Evolutionary conservation across 2,797 vertebrate genomes (phyloP).

Genomic region (Crocidura indochinensis): DNA sequence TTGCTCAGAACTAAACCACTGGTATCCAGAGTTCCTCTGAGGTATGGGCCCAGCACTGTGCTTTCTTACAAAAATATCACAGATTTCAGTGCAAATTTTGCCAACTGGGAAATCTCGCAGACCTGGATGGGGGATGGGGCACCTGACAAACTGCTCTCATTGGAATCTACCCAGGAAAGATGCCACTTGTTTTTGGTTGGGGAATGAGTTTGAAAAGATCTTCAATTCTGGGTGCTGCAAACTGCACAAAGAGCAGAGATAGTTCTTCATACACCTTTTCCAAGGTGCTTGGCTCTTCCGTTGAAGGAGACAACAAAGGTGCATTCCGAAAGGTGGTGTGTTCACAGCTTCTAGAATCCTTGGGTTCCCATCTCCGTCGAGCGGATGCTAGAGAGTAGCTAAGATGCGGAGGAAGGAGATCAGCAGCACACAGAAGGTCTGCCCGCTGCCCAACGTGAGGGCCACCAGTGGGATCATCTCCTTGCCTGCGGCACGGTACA

Average conservation of each 20-base stretch:
- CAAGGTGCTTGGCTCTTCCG: slow-evolving; percentile 43
- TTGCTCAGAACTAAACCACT: slow-evolving; percentile 13
- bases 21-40: slow-evolving; percentile 20
- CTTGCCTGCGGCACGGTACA: slow-evolving; percentile 98
- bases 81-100: background rate
- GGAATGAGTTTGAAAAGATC: slow-evolving; percentile 57
- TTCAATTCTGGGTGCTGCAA: background rate
- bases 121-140: slow-evolving; percentile 2
- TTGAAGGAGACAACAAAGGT: slow-evolving; percentile 49
- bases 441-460: slow-evolving; percentile 96
- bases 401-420: slow-evolving; percentile 97
- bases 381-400: slow-evolving; percentile 94
- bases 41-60: background rate
- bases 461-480: slow-evolving; percentile 97
- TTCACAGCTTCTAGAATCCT: slow-evolving; percentile 13
- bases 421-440: slow-evolving; percentile 96
- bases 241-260: slow-evolving; percentile 48
- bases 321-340: slow-evolving; percentile 12
- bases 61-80: background rate
- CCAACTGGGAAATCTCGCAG: background rate
- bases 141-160: slow-evolving; percentile 27
- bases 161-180: slow-evolving; percentile 20
- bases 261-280: background rate
- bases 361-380: background rate
- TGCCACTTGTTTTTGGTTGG: slow-evolving; percentile 15